Percentiles rank a stretch among this genome's conserved stretches.
Evolutionary conservation across 2,797 vertebrate species (phyloP).

Genomic region (Glossophaga mutica): DNA sequence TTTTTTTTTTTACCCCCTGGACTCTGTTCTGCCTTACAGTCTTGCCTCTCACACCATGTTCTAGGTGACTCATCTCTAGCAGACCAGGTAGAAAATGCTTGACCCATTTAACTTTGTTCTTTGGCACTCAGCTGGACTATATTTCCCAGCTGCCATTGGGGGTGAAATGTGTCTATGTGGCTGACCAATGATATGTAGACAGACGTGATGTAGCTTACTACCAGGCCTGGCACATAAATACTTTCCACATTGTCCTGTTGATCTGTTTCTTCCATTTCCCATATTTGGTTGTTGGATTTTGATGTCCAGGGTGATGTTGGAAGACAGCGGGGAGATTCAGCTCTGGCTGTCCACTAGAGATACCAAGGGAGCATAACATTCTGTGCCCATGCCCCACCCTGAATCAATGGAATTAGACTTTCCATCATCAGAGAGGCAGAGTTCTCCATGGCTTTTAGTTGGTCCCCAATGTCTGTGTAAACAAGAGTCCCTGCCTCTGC

Average conservation of each 20-base stretch:
- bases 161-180: background rate
- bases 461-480: background rate
- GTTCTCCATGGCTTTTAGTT: background rate
- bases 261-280: conserved; percentile 27
- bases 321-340: background rate
- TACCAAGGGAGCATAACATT: background rate
- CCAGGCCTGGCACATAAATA: background rate
- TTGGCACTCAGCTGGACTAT: background rate
- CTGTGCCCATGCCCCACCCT: background rate
- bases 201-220: conserved; percentile 5
- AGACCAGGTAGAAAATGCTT: background rate
- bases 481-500: background rate
- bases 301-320: background rate
- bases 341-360: background rate
- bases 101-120: conserved; percentile 2
- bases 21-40: background rate
- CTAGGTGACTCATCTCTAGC: background rate
- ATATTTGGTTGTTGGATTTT: background rate
- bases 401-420: background rate
- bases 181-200: background rate
- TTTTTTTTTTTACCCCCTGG: background rate
- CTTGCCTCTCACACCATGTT: background rate
- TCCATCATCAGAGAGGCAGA: background rate
- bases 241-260: background rate
- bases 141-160: background rate